Evolutionary conservation across 1,140 invertebrate species (phyloP).

Genomic region (Drosophila murphyi): DNA sequence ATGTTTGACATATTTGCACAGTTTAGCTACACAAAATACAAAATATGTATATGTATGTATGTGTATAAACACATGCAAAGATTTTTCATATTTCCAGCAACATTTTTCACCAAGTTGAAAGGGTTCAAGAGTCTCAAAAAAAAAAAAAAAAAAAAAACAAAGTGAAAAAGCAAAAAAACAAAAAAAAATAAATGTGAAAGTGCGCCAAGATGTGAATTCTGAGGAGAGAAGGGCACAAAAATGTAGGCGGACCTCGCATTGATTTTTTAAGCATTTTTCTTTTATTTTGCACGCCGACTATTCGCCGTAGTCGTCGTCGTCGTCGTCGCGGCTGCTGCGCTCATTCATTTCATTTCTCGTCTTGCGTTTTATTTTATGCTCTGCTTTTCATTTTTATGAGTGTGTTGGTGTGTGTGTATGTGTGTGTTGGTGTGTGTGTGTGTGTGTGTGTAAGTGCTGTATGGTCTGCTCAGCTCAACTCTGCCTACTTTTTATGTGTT

Average conservation of each 20-base stretch:
- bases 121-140: conserved; percentile 67
- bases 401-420: conserved; percentile 34
- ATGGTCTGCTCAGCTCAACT: conserved; percentile 26
- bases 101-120: conserved; percentile 73
- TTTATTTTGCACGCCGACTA: conserved; percentile 36
- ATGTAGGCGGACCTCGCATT: conserved; percentile 56
- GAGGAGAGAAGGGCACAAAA: conserved; percentile 24
- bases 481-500: conserved; percentile 79
- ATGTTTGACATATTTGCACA: conserved; percentile 81
- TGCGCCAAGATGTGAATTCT: conserved; percentile 47
- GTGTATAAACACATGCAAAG: conserved; percentile 50
- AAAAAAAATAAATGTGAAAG: conserved; percentile 54
- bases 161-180: conserved; percentile 17
- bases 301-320: conserved; percentile 1
- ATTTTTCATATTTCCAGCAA: conserved; percentile 76
- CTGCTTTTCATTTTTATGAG: conserved; percentile 61
- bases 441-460: conserved; percentile 12
- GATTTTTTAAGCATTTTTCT: conserved; percentile 60
- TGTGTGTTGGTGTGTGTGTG: conserved; percentile 14
- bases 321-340: conserved; percentile 56
- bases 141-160: conserved; percentile 4
- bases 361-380: conserved; percentile 72
- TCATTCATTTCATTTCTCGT: conserved; percentile 75
- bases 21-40: conserved; percentile 52
- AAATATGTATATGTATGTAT: conserved; percentile 8